Conservation (phyloP, 2,113 vertebrate species). For the Peromyscus leucopus region DNA sequence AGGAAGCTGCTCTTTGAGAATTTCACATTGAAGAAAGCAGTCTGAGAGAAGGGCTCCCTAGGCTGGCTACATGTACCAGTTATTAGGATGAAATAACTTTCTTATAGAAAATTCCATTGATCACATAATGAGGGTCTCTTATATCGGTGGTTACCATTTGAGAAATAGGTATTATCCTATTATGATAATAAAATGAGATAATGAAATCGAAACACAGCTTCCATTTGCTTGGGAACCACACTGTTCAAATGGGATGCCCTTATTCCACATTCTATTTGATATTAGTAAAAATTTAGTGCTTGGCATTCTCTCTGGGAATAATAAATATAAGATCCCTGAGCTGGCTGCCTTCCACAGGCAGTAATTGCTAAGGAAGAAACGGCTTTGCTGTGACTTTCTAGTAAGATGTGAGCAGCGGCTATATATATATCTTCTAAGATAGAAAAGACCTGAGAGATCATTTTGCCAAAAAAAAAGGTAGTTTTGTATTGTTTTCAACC, state of each 20-base stretch:
- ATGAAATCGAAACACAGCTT: neutral
- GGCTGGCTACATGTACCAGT: too few relatives aligned
- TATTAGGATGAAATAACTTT: neutral
- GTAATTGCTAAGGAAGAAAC: conserved; percentile 48
- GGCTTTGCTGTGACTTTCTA: conserved; percentile 73
- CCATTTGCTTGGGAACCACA: neutral
- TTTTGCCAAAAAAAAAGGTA: conserved; percentile 74
- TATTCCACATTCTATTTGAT: neutral
- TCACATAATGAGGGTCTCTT: neutral
- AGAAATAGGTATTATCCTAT: neutral
- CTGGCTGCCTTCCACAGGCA: neutral
- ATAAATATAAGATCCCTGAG: conserved; percentile 13
- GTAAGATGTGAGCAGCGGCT: conserved; percentile 69
- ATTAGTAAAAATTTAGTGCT: neutral
- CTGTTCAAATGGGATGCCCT: conserved; percentile 45
- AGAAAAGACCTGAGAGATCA: conserved; percentile 53
- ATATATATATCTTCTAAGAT: conserved; percentile 82
- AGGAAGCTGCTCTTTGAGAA: neutral
- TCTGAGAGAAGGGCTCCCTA: neutral
- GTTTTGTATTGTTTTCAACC: conserved; percentile 57
- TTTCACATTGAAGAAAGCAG: neutral
- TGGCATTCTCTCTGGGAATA: neutral
- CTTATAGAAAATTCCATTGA: neutral
- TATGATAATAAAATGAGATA: neutral
- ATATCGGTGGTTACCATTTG: neutral